Evolutionary conservation across 2,113 vertebrate species (phyloP).

Genomic region (Regulus satrapa): DNA sequence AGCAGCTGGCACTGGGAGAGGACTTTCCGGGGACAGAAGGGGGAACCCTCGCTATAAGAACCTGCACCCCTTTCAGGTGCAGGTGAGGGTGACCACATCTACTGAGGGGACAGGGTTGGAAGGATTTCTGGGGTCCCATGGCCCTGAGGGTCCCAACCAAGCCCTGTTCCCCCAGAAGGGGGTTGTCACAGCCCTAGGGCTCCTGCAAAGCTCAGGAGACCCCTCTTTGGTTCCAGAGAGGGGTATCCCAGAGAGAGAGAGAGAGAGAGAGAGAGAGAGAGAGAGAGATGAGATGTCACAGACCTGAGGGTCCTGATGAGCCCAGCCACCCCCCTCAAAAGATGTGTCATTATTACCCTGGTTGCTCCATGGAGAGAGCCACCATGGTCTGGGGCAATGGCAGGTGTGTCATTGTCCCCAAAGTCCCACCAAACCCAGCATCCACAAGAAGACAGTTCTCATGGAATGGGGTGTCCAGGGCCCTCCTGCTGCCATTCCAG

Average conservation of each 20-base stretch:
- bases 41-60: background rate
- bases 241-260: background rate
- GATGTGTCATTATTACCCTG: background rate
- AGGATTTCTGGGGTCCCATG: background rate
- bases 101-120: background rate
- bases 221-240: background rate
- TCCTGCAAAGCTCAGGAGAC: background rate
- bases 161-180: too few relatives aligned
- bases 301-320: background rate
- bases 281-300: background rate
- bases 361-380: background rate
- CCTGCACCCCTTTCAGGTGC: too few relatives aligned
- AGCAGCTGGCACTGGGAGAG: constrained; percentile 71
- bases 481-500: background rate
- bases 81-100: background rate
- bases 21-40: constrained; percentile 70
- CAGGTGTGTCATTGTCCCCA: accelerated
- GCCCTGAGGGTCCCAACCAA: background rate
- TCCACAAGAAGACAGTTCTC: background rate
- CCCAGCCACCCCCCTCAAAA: background rate
- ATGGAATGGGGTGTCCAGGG: background rate
- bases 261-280: too few relatives aligned
- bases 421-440: background rate
- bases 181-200: background rate
- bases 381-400: background rate